Conservation (phyloP, 2,797 vertebrate genomes). For the Chaenodraco wilsoni region DNA sequence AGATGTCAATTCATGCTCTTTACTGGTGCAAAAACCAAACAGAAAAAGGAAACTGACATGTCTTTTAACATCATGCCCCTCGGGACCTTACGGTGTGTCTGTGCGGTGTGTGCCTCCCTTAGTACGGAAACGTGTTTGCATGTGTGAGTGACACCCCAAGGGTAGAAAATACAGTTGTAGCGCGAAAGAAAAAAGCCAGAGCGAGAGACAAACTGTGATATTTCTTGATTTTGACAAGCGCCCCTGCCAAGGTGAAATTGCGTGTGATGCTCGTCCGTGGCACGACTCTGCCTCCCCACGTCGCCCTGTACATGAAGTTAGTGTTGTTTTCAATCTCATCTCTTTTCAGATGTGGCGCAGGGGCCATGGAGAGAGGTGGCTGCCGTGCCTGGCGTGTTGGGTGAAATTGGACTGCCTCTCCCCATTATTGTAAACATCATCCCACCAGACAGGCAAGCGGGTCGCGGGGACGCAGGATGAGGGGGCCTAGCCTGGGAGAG, state of each 20-base stretch:
- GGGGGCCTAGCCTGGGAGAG: slow-evolving; percentile 76
- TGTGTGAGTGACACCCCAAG: slow-evolving; percentile 74
- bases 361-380: slow-evolving; percentile 79
- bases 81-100: slow-evolving; percentile 63
- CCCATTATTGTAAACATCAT: slow-evolving; percentile 90
- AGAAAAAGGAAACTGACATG: slow-evolving; percentile 43
- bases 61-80: slow-evolving; percentile 59
- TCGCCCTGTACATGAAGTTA: slow-evolving; percentile 80
- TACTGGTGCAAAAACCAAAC: slow-evolving; percentile 46
- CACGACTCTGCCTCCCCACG: slow-evolving; percentile 58
- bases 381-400: slow-evolving; percentile 81
- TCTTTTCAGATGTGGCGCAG: slow-evolving; percentile 83
- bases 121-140: slow-evolving; percentile 55
- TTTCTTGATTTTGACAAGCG: slow-evolving; percentile 83
- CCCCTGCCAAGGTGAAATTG: slow-evolving; percentile 83
- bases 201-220: slow-evolving; percentile 74
- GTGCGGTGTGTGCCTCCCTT: slow-evolving; percentile 53
- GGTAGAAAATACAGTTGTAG: slow-evolving; percentile 75
- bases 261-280: slow-evolving; percentile 76
- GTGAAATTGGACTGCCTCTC: slow-evolving; percentile 89
- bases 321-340: slow-evolving; percentile 87
- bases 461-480: slow-evolving; percentile 75
- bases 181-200: slow-evolving; percentile 30
- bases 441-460: slow-evolving; percentile 81
- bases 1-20: slow-evolving; percentile 50